A percentile compares a stretch with the other conserved stretches of the same genome.
Evolutionary conservation across 2,113 vertebrate genomes (phyloP).

Genomic region (Strigops habroptila): DNA sequence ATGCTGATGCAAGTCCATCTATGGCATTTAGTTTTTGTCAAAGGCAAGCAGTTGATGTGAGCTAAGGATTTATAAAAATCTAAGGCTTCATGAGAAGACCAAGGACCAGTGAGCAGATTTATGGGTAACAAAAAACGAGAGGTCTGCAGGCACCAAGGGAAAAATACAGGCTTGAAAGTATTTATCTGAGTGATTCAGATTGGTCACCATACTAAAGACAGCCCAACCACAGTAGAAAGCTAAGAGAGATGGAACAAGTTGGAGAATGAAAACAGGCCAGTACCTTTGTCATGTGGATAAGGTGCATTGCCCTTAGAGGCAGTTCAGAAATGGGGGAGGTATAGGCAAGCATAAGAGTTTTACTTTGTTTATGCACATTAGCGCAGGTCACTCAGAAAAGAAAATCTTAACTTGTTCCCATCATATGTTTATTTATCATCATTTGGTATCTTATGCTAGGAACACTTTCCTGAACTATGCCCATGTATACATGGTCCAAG

Average conservation of each 20-base stretch:
- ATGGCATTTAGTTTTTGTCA: neutral
- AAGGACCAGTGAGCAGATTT: neutral
- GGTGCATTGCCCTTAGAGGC: neutral
- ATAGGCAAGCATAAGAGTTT: neutral
- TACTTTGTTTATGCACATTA: neutral
- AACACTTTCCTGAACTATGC: neutral
- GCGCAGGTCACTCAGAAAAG: neutral
- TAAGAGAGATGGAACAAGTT: neutral
- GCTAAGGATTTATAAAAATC: neutral
- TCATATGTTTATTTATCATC: neutral
- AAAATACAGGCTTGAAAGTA: neutral
- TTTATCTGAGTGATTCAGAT: neutral
- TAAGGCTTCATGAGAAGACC: neutral
- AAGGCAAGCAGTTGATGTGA: neutral
- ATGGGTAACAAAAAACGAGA: neutral
- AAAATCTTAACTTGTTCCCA: neutral
- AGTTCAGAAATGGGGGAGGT: neutral
- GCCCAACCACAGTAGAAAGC: neutral
- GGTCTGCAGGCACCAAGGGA: accelerated
- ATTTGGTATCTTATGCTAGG: neutral
- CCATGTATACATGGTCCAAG: neutral
- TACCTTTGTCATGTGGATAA: neutral
- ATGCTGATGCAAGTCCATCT: neutral
- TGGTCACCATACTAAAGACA: neutral
- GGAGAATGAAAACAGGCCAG: neutral